Evolutionary conservation across 1,140 invertebrate genomes (phyloP).

Genomic region (Batillaria attramentaria): DNA sequence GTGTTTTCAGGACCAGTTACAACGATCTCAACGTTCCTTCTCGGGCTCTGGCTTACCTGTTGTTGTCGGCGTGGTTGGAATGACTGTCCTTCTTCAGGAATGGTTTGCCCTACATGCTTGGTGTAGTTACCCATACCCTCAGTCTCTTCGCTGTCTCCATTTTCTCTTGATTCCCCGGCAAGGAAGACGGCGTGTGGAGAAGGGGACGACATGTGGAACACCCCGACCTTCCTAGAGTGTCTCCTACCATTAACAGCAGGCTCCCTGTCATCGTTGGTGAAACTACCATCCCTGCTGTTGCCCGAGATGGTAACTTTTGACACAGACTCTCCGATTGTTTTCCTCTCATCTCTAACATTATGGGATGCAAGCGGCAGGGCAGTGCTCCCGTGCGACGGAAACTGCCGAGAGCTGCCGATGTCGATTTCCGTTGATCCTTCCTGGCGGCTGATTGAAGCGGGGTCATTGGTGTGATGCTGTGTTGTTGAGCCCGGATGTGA

Average conservation of each 20-base stretch:
- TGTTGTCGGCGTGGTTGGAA: background rate
- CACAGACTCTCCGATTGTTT: background rate
- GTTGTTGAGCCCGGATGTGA: too few relatives aligned
- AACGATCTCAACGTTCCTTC: background rate
- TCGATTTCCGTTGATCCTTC: background rate
- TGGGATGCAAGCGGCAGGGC: background rate
- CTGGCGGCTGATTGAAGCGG: background rate
- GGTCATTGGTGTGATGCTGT: background rate
- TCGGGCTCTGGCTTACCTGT: background rate
- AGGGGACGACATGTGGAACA: slow-evolving; percentile 7
- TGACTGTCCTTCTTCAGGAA: background rate
- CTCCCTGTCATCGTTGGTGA: too few relatives aligned
- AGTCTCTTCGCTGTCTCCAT: too few relatives aligned
- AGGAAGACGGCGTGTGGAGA: background rate
- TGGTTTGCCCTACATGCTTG: too few relatives aligned
- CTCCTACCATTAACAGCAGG: background rate
- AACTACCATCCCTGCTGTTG: background rate
- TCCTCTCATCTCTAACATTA: background rate
- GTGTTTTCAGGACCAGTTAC: background rate
- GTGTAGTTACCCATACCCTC: too few relatives aligned
- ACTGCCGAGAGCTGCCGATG: background rate
- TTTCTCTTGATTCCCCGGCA: background rate
- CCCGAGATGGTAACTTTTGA: background rate
- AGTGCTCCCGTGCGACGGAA: background rate
- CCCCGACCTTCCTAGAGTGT: background rate